Conservation (phyloP, 2,888 invertebrate species). For the Agapetus fuscipes region DNA sequence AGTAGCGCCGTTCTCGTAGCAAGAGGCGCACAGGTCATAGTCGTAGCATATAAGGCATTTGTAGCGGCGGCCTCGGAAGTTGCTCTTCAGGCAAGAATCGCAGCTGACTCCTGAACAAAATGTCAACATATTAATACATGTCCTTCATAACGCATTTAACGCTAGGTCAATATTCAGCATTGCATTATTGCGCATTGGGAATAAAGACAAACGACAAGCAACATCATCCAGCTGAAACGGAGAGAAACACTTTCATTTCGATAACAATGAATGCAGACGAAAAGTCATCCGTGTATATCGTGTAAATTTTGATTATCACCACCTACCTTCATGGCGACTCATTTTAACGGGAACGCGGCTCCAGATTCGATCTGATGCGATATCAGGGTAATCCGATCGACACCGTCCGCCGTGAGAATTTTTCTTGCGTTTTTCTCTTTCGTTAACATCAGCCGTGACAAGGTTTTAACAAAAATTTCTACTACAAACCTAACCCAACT, state of each 20-base stretch:
- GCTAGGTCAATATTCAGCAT: constrained; percentile 5
- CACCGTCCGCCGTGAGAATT: constrained; percentile 7
- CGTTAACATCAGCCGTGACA: constrained; percentile 50
- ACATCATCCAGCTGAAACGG: too few species aligned
- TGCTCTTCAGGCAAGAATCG: constrained; percentile 97
- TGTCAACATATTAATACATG: constrained; percentile 13
- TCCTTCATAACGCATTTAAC: too few species aligned
- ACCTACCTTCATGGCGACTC: constrained; percentile 93
- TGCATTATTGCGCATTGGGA: too few species aligned
- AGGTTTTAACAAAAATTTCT: constrained; percentile 55
- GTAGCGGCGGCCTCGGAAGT: constrained; percentile 94
- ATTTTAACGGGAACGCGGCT: constrained; percentile 55
- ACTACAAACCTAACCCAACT: constrained; percentile 64
- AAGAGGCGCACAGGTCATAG: constrained; percentile 95
- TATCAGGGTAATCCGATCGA: constrained; percentile 5
- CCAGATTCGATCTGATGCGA: constrained; percentile 27
- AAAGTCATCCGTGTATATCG: constrained; percentile 14
- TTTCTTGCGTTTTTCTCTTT: not conserved
- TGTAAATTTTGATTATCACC: constrained; percentile 45
- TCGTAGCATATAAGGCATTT: constrained; percentile 99
- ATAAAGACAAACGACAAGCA: too few species aligned
- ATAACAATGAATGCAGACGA: not conserved
- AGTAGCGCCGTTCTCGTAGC: constrained; percentile 87
- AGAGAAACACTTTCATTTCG: too few species aligned
- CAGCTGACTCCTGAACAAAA: constrained; percentile 88